A percentile compares a stretch with the other conserved stretches of the same genome.
Conservation (phyloP, 2,888 invertebrate genomes). For the Nipponacmea schrenckii region DNA sequence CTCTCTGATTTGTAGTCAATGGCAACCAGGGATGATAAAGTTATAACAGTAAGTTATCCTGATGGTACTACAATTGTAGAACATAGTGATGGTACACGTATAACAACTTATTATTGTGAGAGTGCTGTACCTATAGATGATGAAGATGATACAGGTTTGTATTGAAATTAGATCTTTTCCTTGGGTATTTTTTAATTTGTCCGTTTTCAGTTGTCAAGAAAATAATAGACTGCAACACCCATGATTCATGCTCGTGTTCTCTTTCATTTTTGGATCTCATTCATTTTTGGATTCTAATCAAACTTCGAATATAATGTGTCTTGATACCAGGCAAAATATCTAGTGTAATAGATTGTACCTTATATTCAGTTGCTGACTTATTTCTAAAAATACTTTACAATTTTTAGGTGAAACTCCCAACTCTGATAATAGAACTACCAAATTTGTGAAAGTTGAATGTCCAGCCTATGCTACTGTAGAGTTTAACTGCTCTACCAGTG, state of each 20-base stretch:
- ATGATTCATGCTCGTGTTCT: no score
- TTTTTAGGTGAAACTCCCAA: conserved; percentile 37
- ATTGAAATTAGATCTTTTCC: neutral
- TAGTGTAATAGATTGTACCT: no score
- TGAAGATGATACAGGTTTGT: conserved; percentile 34
- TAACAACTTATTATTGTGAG: conserved; percentile 62
- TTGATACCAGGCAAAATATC: no score
- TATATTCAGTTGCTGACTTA: no score
- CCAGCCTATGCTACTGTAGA: conserved; percentile 66
- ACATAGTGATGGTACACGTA: conserved; percentile 67
- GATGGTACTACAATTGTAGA: conserved; percentile 66
- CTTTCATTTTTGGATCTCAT: no score
- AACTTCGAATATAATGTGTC: no score
- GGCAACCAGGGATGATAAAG: conserved; percentile 66
- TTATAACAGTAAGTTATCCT: conserved; percentile 62
- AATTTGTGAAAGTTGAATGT: conserved; percentile 66
- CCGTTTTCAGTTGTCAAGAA: no score
- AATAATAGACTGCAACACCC: no score
- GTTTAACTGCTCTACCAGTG: conserved; percentile 62
- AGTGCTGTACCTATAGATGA: conserved; percentile 42
- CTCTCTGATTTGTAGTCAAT: conserved; percentile 50
- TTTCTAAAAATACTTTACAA: neutral
- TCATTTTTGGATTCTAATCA: no score
- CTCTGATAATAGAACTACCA: conserved; percentile 44
- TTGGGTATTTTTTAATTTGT: no score